These are phyloP conservation scores for Acanthosepion lycidas DNA, from an alignment of 2,888 invertebrate genomes.

Conservation along the genomic window DNA sequence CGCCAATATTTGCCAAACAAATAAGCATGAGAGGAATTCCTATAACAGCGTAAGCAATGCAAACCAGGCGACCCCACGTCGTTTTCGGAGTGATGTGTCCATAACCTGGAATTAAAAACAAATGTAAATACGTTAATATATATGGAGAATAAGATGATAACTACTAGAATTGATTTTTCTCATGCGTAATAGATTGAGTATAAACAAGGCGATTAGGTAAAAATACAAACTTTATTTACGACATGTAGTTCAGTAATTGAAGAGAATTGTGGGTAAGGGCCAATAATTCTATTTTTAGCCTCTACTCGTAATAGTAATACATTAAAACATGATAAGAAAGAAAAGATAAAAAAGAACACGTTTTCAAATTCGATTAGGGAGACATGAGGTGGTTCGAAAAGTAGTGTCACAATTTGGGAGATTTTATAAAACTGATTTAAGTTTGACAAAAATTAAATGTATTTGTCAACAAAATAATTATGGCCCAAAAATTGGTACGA, in stretches of 20 bases:
- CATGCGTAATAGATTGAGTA: too few species aligned
- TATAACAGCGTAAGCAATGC: slow-evolving; percentile 75
- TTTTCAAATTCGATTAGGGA: neutral
- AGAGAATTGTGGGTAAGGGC: too few species aligned
- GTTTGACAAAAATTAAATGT: too few species aligned
- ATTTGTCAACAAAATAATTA: too few species aligned
- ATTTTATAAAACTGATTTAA: too few species aligned
- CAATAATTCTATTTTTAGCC: too few species aligned
- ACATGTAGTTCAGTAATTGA: too few species aligned
- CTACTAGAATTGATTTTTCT: neutral
- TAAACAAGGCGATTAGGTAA: too few species aligned
- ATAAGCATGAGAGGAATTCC: slow-evolving; percentile 77
- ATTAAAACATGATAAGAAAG: neutral
- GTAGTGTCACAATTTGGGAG: too few species aligned
- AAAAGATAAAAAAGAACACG: neutral
- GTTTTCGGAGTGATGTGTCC: slow-evolving; percentile 75
- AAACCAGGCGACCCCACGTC: slow-evolving; percentile 73
- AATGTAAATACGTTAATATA: neutral
- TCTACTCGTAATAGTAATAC: neutral
- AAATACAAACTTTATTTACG: too few species aligned
- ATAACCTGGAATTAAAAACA: slow-evolving; percentile 67
- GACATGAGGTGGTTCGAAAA: neutral
- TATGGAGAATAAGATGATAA: neutral
- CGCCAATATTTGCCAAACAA: slow-evolving; percentile 77
- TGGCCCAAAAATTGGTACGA: too few species aligned